Evolutionary conservation across 2,888 invertebrate genomes (phyloP).

Genomic region (Antheraea assamensis): DNA sequence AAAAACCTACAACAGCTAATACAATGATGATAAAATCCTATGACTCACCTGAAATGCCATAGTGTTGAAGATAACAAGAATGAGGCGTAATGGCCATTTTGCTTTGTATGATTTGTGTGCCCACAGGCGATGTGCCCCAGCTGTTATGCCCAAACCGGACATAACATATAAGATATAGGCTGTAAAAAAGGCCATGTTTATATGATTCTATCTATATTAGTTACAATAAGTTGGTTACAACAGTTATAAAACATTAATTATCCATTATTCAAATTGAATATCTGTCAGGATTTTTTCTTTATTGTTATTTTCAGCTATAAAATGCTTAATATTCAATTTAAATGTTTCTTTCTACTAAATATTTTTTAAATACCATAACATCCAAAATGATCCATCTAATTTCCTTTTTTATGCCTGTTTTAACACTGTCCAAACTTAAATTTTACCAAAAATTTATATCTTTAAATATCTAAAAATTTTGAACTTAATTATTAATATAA

Average conservation of each 20-base stretch:
- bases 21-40: not conserved
- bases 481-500: not conserved
- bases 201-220: conserved; percentile 8
- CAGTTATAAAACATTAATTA: not conserved
- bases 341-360: no score
- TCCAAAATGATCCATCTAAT: no score
- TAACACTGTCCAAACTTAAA: no score
- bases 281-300: not conserved
- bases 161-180: conserved; percentile 88
- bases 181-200: conserved; percentile 49
- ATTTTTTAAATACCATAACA: no score
- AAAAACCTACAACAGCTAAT: not conserved
- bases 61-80: conserved; percentile 92
- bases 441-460: not conserved
- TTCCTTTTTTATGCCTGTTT: no score
- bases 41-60: conserved; percentile 92
- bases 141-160: conserved; percentile 96
- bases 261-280: not conserved
- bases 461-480: not conserved
- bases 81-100: conserved; percentile 91
- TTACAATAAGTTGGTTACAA: not conserved
- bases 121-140: conserved; percentile 98
- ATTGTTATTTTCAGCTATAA: no score
- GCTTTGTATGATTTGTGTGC: conserved; percentile 98
- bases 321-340: no score